A percentile compares a stretch with the other conserved stretches of the same genome.
Conservation (phyloP, 37 sponge, comb jelly and placozoan genomes). For the Halisarca cf. caerulea region DNA sequence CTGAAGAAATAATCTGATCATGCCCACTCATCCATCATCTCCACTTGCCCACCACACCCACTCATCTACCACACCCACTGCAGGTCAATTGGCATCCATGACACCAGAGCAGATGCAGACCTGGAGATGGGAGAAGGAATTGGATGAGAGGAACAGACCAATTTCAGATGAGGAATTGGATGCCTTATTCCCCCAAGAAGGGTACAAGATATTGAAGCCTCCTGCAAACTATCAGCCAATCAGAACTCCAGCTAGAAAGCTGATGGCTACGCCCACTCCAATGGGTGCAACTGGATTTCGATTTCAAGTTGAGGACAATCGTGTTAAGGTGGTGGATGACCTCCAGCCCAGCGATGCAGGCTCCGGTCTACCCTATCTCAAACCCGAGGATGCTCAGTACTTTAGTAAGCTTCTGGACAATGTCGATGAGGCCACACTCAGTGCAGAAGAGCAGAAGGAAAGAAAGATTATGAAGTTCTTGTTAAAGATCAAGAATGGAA, state of each 20-base stretch:
- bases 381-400: conserved; percentile 97
- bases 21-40: too few relatives aligned
- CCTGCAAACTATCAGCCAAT: conserved; percentile 90
- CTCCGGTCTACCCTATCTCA: conserved; percentile 90
- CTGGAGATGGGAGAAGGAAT: conserved; percentile 90
- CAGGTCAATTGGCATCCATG: conserved; percentile 75
- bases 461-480: conserved; percentile 93
- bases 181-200: conserved; percentile 92
- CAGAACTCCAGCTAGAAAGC: conserved; percentile 89
- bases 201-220: conserved; percentile 90
- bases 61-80: not conserved
- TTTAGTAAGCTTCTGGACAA: conserved; percentile 92
- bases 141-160: conserved; percentile 93
- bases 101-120: conserved; percentile 99
- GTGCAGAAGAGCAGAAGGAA: conserved; percentile 97
- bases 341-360: conserved; percentile 74
- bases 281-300: conserved; percentile 90
- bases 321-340: conserved; percentile 81
- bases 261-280: conserved; percentile 96
- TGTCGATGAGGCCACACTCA: conserved; percentile 87
- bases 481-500: conserved; percentile 98
- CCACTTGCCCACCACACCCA: not conserved
- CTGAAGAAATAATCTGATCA: too few relatives aligned
- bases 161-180: conserved; percentile 94
- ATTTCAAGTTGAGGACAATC: conserved; percentile 80